Evolutionary conservation across 1,140 invertebrate genomes (phyloP).

Genomic region (Tetranychus urticae): DNA sequence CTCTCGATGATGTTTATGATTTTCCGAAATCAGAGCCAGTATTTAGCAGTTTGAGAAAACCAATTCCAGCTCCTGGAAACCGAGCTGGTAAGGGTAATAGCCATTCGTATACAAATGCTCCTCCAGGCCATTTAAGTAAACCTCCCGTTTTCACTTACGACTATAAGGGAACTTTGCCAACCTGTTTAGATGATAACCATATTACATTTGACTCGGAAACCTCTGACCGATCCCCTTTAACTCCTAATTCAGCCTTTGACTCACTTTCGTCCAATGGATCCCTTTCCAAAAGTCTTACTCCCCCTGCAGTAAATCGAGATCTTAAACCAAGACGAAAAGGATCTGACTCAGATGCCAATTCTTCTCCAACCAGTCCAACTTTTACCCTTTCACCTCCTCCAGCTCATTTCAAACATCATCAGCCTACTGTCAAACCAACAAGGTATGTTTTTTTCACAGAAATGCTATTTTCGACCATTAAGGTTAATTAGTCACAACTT

Average conservation of each 20-base stretch:
- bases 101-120: conserved; percentile 46
- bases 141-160: conserved; percentile 14
- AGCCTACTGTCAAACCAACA: conserved; percentile 12
- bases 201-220: not conserved
- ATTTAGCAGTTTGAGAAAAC: conserved; percentile 9
- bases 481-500: too few relatives aligned
- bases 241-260: conserved; percentile 8
- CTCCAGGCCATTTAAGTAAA: conserved; percentile 17
- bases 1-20: conserved; percentile 39
- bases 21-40: conserved; percentile 26
- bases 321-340: conserved; percentile 41
- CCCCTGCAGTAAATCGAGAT: conserved; percentile 45
- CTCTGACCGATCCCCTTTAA: conserved; percentile 12
- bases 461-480: too few relatives aligned
- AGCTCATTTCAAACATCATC: not conserved
- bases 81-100: conserved; percentile 17
- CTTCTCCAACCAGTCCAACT: conserved; percentile 1
- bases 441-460: not conserved
- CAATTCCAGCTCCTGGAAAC: conserved; percentile 8
- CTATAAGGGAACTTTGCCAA: conserved; percentile 7
- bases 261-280: conserved; percentile 20
- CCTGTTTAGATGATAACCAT: conserved; percentile 19
- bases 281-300: conserved; percentile 18
- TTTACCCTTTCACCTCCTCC: conserved; percentile 19
- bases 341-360: conserved; percentile 11